Conservation (phyloP, 2,888 invertebrate species). For the Stenoptilia bipunctidactyla region DNA sequence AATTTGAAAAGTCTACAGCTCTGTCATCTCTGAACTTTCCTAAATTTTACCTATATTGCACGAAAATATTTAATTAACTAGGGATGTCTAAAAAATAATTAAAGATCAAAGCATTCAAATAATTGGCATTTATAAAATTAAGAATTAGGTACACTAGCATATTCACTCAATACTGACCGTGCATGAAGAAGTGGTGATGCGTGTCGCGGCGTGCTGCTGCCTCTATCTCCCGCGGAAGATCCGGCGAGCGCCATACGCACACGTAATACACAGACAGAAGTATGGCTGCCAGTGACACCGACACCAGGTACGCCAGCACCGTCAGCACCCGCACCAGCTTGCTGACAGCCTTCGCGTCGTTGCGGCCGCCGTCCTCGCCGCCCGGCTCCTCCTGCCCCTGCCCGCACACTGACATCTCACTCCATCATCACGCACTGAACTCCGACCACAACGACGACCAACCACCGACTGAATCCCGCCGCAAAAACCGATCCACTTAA, state of each 20-base stretch:
- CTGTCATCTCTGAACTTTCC: no score
- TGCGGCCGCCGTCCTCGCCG: slow-evolving; percentile 24
- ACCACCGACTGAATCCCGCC: slow-evolving; percentile 12
- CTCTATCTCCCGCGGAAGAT: slow-evolving; percentile 33
- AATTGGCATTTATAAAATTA: no score
- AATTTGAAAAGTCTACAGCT: no score
- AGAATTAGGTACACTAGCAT: no score
- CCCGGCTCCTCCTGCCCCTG: slow-evolving; percentile 39
- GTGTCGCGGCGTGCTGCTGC: no score
- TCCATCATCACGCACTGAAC: slow-evolving; percentile 1
- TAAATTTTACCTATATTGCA: no score
- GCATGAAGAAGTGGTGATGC: no score
- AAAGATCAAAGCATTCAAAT: no score
- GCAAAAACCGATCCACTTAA: slow-evolving; percentile 46
- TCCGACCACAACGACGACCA: slow-evolving; percentile 1
- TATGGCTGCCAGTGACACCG: slow-evolving; percentile 89
- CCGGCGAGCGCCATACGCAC: slow-evolving; percentile 82
- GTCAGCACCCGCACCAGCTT: slow-evolving; percentile 76
- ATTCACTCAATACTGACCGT: no score
- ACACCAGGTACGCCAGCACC: slow-evolving; percentile 84
- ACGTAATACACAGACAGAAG: slow-evolving; percentile 85
- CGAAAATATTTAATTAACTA: no score
- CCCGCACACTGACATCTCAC: slow-evolving; percentile 49
- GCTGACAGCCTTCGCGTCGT: slow-evolving; percentile 52
- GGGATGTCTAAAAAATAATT: no score